Conservation (phyloP, 2,113 vertebrate genomes). For the Neoarius graeffei region DNA sequence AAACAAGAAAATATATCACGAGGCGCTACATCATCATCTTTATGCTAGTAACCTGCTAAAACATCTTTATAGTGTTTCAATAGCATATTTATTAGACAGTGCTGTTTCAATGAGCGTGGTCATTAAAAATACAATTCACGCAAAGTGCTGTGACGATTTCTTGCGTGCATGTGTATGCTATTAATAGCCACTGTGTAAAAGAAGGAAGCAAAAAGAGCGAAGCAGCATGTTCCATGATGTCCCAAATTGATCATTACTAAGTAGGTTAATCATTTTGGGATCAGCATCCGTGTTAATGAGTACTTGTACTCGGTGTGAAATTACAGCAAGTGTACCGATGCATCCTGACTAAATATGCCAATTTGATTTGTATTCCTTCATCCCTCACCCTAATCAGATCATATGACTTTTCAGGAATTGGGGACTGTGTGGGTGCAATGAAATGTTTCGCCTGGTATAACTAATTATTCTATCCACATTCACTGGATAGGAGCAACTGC, state of each 20-base stretch:
- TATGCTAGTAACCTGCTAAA: not conserved
- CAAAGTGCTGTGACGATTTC: not conserved
- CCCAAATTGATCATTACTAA: not conserved
- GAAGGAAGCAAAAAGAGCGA: not conserved
- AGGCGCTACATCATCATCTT: not conserved
- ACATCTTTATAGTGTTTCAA: not conserved
- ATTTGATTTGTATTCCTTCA: not conserved
- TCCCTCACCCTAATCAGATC: not conserved
- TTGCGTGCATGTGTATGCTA: not conserved
- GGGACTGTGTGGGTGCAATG: not conserved
- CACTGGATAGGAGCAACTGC: too few relatives aligned
- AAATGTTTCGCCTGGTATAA: not conserved
- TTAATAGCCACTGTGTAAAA: not conserved
- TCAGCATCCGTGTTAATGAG: not conserved
- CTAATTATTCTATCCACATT: too few relatives aligned
- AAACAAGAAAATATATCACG: not conserved
- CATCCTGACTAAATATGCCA: not conserved
- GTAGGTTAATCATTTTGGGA: not conserved
- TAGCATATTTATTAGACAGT: not conserved
- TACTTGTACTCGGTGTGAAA: not conserved
- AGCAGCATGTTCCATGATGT: not conserved
- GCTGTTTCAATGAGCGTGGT: not conserved
- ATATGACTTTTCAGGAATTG: not conserved
- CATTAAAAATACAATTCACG: not conserved
- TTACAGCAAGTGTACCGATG: not conserved